Conservation (phyloP, 2,797 vertebrate genomes). For the Tangara arthus region DNA sequence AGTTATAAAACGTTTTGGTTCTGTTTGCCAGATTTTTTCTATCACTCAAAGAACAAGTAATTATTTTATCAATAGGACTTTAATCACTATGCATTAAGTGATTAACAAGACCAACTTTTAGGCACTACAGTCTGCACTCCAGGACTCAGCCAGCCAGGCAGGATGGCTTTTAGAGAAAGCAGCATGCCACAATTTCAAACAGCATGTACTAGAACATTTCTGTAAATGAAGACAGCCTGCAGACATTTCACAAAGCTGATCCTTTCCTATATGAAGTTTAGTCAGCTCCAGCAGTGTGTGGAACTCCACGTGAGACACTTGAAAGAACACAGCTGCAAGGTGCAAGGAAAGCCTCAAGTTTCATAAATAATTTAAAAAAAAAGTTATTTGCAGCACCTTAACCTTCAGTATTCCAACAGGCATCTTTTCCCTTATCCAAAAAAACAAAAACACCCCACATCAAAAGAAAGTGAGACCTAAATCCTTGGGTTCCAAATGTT, state of each 20-base stretch:
- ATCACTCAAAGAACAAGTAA: neutral
- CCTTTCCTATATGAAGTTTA: neutral
- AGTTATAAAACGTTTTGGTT: conserved; percentile 4
- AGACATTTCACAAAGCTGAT: neutral
- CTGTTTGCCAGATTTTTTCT: neutral
- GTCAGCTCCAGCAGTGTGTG: neutral
- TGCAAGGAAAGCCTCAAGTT: neutral
- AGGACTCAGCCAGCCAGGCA: neutral
- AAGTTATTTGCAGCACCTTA: neutral
- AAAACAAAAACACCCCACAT: neutral
- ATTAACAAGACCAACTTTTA: neutral
- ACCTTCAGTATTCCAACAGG: neutral
- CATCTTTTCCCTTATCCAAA: neutral
- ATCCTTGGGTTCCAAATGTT: neutral
- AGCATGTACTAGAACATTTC: neutral
- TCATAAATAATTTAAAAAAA: neutral
- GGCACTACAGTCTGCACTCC: neutral
- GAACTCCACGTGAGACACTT: neutral
- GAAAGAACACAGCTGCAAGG: neutral
- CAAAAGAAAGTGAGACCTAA: neutral
- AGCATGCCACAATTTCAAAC: neutral
- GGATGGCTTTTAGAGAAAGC: neutral
- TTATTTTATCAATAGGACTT: conserved; percentile 2
- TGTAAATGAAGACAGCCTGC: neutral
- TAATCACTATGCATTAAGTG: neutral